Conservation (phyloP, 1,140 invertebrate species). For the Telenomus remus region DNA sequence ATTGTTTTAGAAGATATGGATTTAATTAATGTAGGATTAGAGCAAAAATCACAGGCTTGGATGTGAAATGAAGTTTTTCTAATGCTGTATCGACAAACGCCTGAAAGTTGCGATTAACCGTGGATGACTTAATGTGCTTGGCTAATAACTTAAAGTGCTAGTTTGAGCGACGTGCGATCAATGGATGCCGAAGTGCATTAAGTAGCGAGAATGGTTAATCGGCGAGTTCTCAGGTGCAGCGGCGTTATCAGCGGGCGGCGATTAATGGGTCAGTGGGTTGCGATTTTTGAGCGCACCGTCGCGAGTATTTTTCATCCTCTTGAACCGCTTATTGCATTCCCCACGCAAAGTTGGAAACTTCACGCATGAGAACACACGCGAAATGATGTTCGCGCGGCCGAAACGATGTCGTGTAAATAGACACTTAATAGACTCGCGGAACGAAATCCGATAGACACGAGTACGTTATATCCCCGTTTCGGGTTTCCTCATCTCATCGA, state of each 20-base stretch:
- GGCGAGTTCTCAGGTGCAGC: slow-evolving; percentile 21
- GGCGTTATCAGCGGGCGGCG: slow-evolving; percentile 9
- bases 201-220: slow-evolving; percentile 24
- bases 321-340: slow-evolving; percentile 50
- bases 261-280: slow-evolving; percentile 46
- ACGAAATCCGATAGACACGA: slow-evolving; percentile 36
- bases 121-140: slow-evolving; percentile 42
- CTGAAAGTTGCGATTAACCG: slow-evolving; percentile 15
- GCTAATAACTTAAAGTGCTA: slow-evolving; percentile 27
- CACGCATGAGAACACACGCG: slow-evolving; percentile 53
- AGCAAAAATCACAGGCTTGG: too few relatives aligned
- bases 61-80: background rate
- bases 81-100: slow-evolving; percentile 12
- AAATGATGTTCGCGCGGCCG: slow-evolving; percentile 32
- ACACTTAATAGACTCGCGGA: slow-evolving; percentile 34
- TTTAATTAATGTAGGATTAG: too few relatives aligned
- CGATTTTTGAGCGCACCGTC: slow-evolving; percentile 41
- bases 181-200: slow-evolving; percentile 15
- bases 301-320: slow-evolving; percentile 57
- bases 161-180: slow-evolving; percentile 10
- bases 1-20: too few relatives aligned
- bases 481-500: slow-evolving; percentile 26
- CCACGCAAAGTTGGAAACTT: slow-evolving; percentile 55
- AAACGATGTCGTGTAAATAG: slow-evolving; percentile 55
- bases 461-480: slow-evolving; percentile 16